Percentiles rank a stretch among this genome's conserved stretches.
Evolutionary conservation across 2,888 invertebrate species (phyloP).

Genomic region (Horisme vitalbata): DNA sequence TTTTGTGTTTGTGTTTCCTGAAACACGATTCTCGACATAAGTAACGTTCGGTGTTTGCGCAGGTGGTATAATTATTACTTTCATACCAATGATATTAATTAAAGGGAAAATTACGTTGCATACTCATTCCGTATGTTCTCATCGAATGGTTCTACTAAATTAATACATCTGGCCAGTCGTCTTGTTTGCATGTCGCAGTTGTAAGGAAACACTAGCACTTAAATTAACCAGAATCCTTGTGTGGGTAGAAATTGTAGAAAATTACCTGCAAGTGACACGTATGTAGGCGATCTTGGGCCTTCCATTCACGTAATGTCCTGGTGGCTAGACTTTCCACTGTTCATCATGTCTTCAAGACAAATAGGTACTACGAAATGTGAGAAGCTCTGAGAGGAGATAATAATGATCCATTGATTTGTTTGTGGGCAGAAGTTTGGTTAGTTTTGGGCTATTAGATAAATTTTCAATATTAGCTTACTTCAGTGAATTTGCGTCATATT

Average conservation of each 20-base stretch:
- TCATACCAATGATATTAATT: no score
- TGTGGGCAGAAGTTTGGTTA: no score
- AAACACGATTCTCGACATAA: constrained; percentile 7
- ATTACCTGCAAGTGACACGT: constrained; percentile 17
- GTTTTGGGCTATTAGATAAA: background rate
- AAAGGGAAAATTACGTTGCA: no score
- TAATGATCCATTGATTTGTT: no score
- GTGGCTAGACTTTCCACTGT: background rate
- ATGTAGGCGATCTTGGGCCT: background rate
- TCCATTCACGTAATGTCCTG: background rate
- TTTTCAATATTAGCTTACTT: constrained; percentile 45
- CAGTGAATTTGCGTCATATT: constrained; percentile 62
- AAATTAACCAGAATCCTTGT: constrained; percentile 18
- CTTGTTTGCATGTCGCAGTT: constrained; percentile 11
- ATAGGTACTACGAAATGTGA: no score
- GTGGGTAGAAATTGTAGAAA: constrained; percentile 25
- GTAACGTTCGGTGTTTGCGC: no score
- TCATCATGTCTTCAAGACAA: no score
- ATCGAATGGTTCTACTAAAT: background rate
- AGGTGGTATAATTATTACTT: constrained; percentile 3
- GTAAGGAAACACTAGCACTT: constrained; percentile 23
- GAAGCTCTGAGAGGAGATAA: no score
- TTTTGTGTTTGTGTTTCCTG: constrained; percentile 11
- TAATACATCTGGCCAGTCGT: constrained; percentile 1
- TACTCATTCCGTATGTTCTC: no score